Conservation (phyloP, 1,140 invertebrate species). For the Whitmania pigra region DNA sequence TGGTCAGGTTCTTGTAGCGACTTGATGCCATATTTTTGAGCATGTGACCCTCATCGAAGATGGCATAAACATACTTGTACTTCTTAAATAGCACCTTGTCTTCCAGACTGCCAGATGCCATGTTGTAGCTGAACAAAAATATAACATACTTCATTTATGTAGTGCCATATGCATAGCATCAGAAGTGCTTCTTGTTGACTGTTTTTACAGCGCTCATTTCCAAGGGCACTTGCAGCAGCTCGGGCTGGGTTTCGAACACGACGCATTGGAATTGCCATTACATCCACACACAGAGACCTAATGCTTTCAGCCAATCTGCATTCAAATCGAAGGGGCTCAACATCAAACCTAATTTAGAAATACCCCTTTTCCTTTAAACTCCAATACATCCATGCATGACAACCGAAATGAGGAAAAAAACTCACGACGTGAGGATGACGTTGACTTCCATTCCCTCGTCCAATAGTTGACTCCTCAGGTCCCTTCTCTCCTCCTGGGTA, state of each 20-base stretch:
- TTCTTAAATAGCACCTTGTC: slow-evolving; percentile 81
- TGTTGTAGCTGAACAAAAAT: slow-evolving; percentile 53
- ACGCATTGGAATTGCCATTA: too few species aligned
- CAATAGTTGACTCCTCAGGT: slow-evolving; percentile 62
- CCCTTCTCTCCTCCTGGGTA: slow-evolving; percentile 63
- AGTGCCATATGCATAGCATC: too few species aligned
- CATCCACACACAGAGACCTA: too few species aligned
- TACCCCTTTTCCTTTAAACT: too few species aligned
- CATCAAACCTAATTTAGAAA: too few species aligned
- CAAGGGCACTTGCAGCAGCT: too few species aligned
- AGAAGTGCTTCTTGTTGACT: too few species aligned
- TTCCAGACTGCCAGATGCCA: slow-evolving; percentile 66
- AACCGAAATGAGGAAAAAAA: slow-evolving; percentile 14
- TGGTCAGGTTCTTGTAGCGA: slow-evolving; percentile 73
- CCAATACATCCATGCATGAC: neutral
- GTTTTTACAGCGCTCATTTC: too few species aligned
- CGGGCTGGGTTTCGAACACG: too few species aligned
- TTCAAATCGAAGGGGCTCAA: neutral
- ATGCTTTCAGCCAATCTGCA: too few species aligned
- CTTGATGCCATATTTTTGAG: slow-evolving; percentile 88
- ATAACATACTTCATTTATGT: too few species aligned
- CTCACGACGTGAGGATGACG: slow-evolving; percentile 71
- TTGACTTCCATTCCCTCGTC: slow-evolving; percentile 58
- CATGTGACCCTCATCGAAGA: slow-evolving; percentile 96
- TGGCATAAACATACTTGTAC: slow-evolving; percentile 72